Evolutionary conservation across 2,797 vertebrate species (phyloP), one percentile per base, ranked within the genome.

Genomic region (Clarias laeviceps): DNA sequence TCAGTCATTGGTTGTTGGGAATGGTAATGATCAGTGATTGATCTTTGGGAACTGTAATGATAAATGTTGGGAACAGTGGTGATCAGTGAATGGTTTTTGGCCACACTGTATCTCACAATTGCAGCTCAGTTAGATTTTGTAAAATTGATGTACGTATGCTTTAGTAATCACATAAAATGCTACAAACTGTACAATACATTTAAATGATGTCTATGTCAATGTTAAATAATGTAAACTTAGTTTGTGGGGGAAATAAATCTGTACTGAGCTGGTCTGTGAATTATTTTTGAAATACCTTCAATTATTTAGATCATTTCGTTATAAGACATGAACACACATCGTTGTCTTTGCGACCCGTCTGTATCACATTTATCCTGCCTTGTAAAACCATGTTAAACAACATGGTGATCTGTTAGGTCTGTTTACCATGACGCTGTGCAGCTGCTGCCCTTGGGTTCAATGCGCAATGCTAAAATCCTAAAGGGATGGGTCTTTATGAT

Each of bases 401-500:
- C 50, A 57, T n/a, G 22, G 32, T 34, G 80, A 69, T 54, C 45
- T 81, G 77, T 69, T 69, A 15, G 54, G 57, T 73, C 54, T 70
- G n/a, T 89, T 90, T 85, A 86, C 86, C 89, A 66, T 89, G 90
- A 93, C 80, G 82, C 59, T 79, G 83, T 84, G 40, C 91, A 92
- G 92, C 92, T 93, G 92, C 70, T 89, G 86, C 79, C 87, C 79
- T 18, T 61, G 83, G 86, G 86, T 82, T 82, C 61, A 64, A 72
- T 24, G 56, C 83, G 65, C 88, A 91, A 82, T 89, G 74, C 74
- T 87, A n/a, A 68, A 89, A 64, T 87, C 81, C 73, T 72, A 80
- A 85, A 90, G 80, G 85, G 87, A 88, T 37, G 64, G 82, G 88
- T 89, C 89, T 89, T 88, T 34, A 74, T 81, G 89, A 90, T 37